These are phyloP conservation scores for Alauda arvensis DNA, from an alignment of 2,797 vertebrate species.

Conservation along the genomic window DNA sequence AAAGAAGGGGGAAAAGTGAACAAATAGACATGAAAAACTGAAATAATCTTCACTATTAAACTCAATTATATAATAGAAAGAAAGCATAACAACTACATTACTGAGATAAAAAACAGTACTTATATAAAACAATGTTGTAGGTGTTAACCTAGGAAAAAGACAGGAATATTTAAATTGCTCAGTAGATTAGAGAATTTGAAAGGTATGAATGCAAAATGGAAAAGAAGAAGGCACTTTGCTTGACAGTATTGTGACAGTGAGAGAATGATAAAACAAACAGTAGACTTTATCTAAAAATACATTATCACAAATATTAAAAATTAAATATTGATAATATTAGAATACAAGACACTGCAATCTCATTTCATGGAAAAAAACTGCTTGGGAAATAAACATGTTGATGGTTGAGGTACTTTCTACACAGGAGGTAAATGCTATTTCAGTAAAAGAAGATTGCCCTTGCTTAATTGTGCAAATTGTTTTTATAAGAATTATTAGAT, in stretches of 20 bases:
- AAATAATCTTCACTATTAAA: background rate
- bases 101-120: background rate
- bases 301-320: background rate
- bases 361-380: background rate
- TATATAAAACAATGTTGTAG: background rate
- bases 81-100: background rate
- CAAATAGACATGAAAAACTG: background rate
- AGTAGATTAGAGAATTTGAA: background rate
- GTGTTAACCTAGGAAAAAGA: background rate
- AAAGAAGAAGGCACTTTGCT: background rate
- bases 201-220: background rate
- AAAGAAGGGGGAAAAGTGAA: background rate
- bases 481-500: background rate
- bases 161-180: background rate
- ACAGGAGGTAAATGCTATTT: background rate
- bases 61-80: background rate
- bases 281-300: background rate
- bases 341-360: background rate
- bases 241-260: background rate
- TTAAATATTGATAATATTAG: background rate
- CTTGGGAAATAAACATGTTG: background rate
- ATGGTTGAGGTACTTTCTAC: background rate
- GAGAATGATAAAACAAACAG: background rate
- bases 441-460: background rate
- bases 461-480: background rate